A percentile compares a stretch with the other conserved stretches of the same genome.
phyloP scores from a whole-genome alignment of 2,888 invertebrate genomes.

The Limnephilus auricula region DNA sequence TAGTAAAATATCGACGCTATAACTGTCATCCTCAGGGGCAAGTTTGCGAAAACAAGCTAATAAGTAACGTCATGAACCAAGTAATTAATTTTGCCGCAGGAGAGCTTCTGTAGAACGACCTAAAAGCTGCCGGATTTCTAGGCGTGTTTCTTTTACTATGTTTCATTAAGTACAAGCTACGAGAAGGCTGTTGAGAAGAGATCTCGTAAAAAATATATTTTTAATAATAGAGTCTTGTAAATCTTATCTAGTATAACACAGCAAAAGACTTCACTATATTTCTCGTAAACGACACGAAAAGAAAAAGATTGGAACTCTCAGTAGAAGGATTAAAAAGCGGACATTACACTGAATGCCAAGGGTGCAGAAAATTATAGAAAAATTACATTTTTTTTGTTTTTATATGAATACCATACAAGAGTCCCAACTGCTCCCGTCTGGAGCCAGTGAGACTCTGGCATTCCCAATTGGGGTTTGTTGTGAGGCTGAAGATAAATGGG shows the following conservation, averaged over 20 bases:
- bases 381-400: no score
- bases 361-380: no score
- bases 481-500: no score
- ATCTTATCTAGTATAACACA: neutral
- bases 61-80: slow-evolving; percentile 12
- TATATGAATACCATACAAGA: no score
- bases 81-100: slow-evolving; percentile 10
- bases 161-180: neutral
- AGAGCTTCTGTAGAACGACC: neutral
- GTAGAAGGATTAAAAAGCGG: no score
- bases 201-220: neutral
- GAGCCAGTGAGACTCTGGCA: no score
- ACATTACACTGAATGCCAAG: no score
- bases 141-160: neutral
- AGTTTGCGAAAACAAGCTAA: slow-evolving; percentile 26
- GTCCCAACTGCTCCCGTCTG: no score
- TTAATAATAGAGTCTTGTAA: neutral
- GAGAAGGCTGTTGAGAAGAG: neutral
- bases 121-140: neutral
- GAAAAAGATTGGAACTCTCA: no score
- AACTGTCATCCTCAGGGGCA: neutral
- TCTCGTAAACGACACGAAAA: no score
- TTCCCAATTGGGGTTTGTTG: no score
- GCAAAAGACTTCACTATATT: no score
- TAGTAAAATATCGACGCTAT: slow-evolving; percentile 17